Evolutionary conservation across 2,113 vertebrate species (phyloP), one percentile per base, ranked within the genome.

Genomic region (Tenebrosternarchus preto): DNA sequence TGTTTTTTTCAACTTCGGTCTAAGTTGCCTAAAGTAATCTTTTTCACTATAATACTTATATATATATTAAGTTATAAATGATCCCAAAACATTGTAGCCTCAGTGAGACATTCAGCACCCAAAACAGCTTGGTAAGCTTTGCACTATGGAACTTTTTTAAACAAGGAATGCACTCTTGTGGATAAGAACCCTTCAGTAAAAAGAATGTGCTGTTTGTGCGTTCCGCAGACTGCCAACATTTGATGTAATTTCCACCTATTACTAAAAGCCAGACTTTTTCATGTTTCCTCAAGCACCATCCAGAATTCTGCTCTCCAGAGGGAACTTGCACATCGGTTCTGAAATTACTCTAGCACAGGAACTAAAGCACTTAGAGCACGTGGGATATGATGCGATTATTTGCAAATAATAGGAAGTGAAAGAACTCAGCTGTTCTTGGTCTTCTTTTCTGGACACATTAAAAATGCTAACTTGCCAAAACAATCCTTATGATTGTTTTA

Each of bases 201-300:
- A 59, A 15, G 16, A 20, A 22, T 20, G 20, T 19, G 24, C 12
- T 66, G 70, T 59, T 57, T 17, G 50, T 57, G 19, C 7, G 43
- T 5, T 68, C 27, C 63, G 8, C n/a, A 63, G 5, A 24, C 22
- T 78, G 76, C 76, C 66, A 77, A 50, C 1, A 4, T 17, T 19
- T 69, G 72, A 78, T 74, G 68, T 71, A 7, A 80, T 73, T 77
- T 78, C 43, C 39, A 43, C 17, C 60, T 59, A 22, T 68, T 70
- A 73, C 46, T n/a, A 46, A 70, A 43, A 67, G 25, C 55, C 12
- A 69, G 22, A 56, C 22, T 64, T 70, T 43, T 56, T 84, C 61
- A 55, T 43, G 46, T 61, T 78, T 77, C 66, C 46, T 69, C 33
- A 57, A 33, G 36, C 59, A 61, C 57, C 56, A 15, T 70, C 11